Conservation (phyloP, 2,113 vertebrate genomes). For the Tyto alba region DNA sequence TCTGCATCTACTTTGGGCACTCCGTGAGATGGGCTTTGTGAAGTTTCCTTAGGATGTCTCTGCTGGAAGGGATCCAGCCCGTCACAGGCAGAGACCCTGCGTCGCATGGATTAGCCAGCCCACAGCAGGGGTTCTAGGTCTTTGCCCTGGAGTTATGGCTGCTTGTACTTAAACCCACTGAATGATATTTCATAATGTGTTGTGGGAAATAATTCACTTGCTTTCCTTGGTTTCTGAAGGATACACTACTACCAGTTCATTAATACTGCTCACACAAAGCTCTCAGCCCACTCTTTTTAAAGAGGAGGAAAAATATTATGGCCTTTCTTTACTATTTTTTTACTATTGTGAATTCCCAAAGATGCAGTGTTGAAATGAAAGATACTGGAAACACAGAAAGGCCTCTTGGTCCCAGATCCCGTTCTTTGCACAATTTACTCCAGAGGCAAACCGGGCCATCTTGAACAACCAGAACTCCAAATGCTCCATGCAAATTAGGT, state of each 20-base stretch:
- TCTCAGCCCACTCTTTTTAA: not conserved
- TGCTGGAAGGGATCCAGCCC: not conserved
- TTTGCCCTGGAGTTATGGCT: not conserved
- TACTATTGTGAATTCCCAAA: not conserved
- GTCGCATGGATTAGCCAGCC: not conserved
- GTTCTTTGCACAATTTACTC: not conserved
- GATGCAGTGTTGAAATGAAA: not conserved
- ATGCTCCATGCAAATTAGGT: not conserved
- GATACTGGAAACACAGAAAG: not conserved
- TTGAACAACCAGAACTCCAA: not conserved
- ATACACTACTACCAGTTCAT: not conserved
- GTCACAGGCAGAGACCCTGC: fast-evolving
- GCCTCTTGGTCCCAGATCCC: not conserved
- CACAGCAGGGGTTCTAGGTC: not conserved
- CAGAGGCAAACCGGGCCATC: not conserved
- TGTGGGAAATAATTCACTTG: not conserved
- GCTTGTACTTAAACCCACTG: not conserved
- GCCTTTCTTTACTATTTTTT: not conserved
- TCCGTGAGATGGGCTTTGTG: not conserved
- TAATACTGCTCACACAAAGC: not conserved
- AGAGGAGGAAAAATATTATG: not conserved
- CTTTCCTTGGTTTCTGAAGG: not conserved
- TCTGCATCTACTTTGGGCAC: not conserved
- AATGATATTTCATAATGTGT: not conserved
- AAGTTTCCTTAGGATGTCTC: not conserved